A percentile compares a stretch with the other conserved stretches of the same genome.
Evolutionary conservation across 2,888 invertebrate genomes (phyloP).

Genomic region (Frankliniella fusca): DNA sequence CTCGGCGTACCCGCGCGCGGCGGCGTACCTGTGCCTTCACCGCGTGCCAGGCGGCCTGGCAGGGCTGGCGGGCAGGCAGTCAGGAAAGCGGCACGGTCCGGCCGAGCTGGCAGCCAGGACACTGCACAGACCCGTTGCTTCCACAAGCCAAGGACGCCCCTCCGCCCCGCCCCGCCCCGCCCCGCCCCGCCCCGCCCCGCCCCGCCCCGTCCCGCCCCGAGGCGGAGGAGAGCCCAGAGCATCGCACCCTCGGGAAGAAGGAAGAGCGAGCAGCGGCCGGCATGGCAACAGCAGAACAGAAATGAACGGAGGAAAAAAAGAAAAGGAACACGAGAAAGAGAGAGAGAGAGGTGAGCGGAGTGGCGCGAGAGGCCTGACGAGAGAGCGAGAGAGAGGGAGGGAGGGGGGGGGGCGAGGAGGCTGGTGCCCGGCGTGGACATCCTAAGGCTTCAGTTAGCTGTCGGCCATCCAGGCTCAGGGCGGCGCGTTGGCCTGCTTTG

Average conservation of each 20-base stretch:
- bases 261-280: neutral
- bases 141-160: neutral
- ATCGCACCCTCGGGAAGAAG: neutral
- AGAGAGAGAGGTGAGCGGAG: no score
- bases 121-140: slow-evolving; percentile 18
- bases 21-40: neutral
- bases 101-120: slow-evolving; percentile 5
- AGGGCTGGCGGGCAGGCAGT: neutral
- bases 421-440: slow-evolving; percentile 31
- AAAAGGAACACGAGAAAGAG: no score
- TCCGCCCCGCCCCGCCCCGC: neutral
- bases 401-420: slow-evolving; percentile 30
- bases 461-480: neutral
- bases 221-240: neutral
- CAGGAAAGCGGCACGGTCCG: neutral
- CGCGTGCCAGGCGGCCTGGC: neutral
- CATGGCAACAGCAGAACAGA: slow-evolving; percentile 29
- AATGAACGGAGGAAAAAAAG: slow-evolving; percentile 33
- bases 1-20: neutral
- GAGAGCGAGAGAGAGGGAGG: slow-evolving; percentile 30
- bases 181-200: slow-evolving; percentile 12
- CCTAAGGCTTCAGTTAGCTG: neutral
- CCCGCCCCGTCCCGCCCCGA: neutral
- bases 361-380: no score
- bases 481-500: neutral